Base-by-base conservation (phyloP, 2,797 vertebrate genomes). In the Lepilemur septentrionalis region DNA sequence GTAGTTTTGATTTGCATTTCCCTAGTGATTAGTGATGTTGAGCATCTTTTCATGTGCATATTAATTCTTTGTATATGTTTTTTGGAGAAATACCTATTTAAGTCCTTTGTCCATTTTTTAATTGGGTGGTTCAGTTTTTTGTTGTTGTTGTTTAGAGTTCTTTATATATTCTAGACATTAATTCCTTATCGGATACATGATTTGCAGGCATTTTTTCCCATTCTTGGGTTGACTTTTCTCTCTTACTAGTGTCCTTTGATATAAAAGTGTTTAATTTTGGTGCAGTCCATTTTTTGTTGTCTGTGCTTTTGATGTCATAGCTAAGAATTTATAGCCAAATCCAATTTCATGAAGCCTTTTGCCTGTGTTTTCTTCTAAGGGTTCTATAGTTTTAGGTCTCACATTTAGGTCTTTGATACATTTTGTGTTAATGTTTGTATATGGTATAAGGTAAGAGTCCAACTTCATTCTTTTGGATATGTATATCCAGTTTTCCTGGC, bases 211-310 rank as follows among this genome's bases (percentile, higher is more conserved):
- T 76, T 84, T 72, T 96, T 13, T 48, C 32, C 55, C 30, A 50
- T 63, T 84, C 23, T 73, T 73, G 59, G 13, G 25, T 91, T 92
- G 38, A 38, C 46, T 92, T 96, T 91, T 96, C 91, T 48, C 59
- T 87, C 43, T 50, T 35, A 32, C 50, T 81, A 79, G 46, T 85
- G 43, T 72, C 41, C 23, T 94, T 80, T 67, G 48, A 73, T 95
- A 61, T 46, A 59, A 55, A 91, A 61, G 7, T 65, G 48, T 35
- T 67, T 89, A 30, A 61, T 93, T 87, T 93, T 84, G 55, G 73
- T 83, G 30, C 14, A 79, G 28, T 80, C 30, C 28, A 41, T 23
- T 91, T 91, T 91, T 52, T 88, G 28, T 72, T 92, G n/a, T 89
- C 69, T 81, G 11, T 73, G 78, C 28, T 89, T 89, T 89, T 73